Evolutionary conservation across 2,113 vertebrate genomes (phyloP), one percentile per base, ranked within the genome.

Genomic region (Poeciliopsis turrubarensis): DNA sequence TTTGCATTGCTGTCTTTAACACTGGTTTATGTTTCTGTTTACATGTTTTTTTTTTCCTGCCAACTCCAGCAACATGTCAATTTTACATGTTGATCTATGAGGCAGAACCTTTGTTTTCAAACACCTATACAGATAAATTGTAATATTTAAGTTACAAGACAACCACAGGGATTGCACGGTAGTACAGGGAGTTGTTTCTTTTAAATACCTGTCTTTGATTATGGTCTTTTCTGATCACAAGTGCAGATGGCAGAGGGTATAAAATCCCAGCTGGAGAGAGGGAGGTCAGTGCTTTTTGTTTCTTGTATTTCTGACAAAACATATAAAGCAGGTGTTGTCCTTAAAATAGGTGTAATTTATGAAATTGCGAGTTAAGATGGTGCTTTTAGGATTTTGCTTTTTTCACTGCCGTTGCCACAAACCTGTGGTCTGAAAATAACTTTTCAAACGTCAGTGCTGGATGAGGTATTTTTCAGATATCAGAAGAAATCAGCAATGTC

Each of bases 211-310:
- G 37, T 77, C 41, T 47, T 68, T 72, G 72, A 68, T 27, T 37
- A 51, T 67, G 67, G 69, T 29, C 72, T 78, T 69, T 74, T 73
- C 69, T 83, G 73, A 80, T 82, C 68, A 51, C 1, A 5, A 70
- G 68, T 89, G 60, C 89, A 93, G 89, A 91, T 93, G 91, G 90
- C 62, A 68, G 22, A 17, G 65, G 60, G 64, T 82, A 78, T 47
- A 73, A 81, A 84, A 80, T 77, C 75, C 62, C 64, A 72, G 66
- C 41, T 31, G 31, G 27, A 69, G 27, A 67, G 80, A 87, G 83
- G 92, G 34, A 37, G 10, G 34, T 87, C 80, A 81, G 39, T 25
- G 22, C 89, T 81, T 81, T 91, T 91, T 89, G 91, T 87, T 74
- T 86, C 64, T 62, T 77, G 39, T 65, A 62, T 73, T 71, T 86